Conservation (phyloP, 2,113 vertebrate species). For the Potamarius usumacintae region DNA sequence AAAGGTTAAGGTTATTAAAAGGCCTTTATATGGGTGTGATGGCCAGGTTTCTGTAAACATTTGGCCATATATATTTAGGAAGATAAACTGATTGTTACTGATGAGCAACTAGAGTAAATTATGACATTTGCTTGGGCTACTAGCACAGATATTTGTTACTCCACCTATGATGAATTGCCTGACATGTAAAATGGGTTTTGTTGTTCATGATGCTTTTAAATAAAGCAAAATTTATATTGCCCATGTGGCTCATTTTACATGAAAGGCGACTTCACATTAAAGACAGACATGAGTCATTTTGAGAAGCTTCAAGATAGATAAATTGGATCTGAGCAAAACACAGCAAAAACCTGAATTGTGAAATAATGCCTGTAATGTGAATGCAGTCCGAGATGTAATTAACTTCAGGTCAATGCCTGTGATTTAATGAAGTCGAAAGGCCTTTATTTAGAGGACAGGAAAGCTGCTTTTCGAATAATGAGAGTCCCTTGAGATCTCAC, state of each 20-base stretch:
- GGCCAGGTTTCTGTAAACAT: no score
- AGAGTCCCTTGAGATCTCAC: neutral
- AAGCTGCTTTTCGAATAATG: conserved; percentile 13
- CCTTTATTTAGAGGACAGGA: conserved; percentile 14
- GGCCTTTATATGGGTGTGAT: no score
- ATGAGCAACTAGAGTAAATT: neutral
- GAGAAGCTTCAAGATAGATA: neutral
- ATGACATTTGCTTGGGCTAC: neutral
- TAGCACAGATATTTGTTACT: neutral
- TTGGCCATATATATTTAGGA: no score
- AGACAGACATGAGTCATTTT: neutral
- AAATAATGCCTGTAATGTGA: neutral
- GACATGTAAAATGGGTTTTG: neutral
- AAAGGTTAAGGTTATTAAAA: no score
- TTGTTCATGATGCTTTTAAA: neutral
- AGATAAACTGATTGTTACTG: no score
- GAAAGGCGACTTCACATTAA: neutral
- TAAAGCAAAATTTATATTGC: neutral
- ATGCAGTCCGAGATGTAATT: neutral
- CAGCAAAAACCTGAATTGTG: neutral
- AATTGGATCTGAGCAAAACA: neutral
- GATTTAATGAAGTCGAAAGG: conserved; percentile 4
- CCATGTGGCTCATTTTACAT: neutral
- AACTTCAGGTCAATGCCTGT: neutral
- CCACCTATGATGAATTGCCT: neutral